Base-by-base conservation (phyloP, 2,888 invertebrate genomes). In the Dasypolia templi region DNA sequence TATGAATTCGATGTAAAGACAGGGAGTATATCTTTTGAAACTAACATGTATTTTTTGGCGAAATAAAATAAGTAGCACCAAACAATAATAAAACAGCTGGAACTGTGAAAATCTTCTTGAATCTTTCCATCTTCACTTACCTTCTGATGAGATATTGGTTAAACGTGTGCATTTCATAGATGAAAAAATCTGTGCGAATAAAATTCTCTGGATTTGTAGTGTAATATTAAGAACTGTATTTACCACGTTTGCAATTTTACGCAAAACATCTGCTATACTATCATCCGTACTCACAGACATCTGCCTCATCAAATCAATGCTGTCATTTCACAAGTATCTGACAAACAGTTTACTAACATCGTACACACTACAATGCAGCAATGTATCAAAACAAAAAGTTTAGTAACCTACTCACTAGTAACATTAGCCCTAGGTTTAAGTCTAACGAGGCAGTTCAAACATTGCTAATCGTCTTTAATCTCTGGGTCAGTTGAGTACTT, bases 381-480 rank as follows among this genome's bases (percentile, higher is more conserved):
- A 46, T 79, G 46, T 56, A 61, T 39, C 32, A 59, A 46, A 59
- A 44, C 53, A 63, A 71, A 79, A 53, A 55, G 29, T 77, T 53
- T 49, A 61, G 49, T 70, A 61, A 64, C 63, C 79, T 14, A 68
- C 56, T 78, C 4, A 56, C 17, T 32, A 66, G 65, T 58, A 46
- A 55, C 62, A 74, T 66, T 62, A 81, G 71, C 69, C 70, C 84
- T 84, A 67, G 39, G 72, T 81, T 75, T 84, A 81, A 62, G 12
- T 22, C 26, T 59, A 84, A 86, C 59, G 77, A 74, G 79, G 85
- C 55, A 85, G 72, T 82, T 65, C 76, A 86, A 87, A 86, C 61
- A 83, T 59, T 70, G 70, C 70, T 83, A 77, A 86, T 75, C 72
- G 62, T 53, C 59, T 77, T 64, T 79, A 81, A 86, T 86, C 84